Conservation (phyloP, 2,113 vertebrate genomes). For the Sylvia atricapilla region DNA sequence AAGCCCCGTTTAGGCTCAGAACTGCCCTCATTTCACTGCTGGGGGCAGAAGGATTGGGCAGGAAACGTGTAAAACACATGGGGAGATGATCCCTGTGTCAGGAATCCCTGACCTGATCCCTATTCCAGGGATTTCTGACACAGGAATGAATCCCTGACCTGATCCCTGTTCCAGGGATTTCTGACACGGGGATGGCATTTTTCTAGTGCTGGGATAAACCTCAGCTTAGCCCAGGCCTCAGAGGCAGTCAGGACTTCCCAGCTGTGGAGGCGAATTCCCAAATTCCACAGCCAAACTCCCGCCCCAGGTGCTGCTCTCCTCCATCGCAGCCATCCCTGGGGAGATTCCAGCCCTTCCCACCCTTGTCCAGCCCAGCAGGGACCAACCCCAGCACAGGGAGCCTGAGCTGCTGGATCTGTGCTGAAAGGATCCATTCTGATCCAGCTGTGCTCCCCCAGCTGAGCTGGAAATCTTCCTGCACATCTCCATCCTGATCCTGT, state of each 20-base stretch:
- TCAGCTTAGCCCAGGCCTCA: background rate
- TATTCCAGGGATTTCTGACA: too few relatives aligned
- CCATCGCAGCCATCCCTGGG: background rate
- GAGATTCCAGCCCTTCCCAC: background rate
- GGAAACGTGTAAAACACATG: fast-evolving
- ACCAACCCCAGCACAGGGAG: background rate
- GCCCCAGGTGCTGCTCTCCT: background rate
- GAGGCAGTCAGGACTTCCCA: background rate
- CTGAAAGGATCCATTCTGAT: background rate
- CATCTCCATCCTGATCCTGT: background rate
- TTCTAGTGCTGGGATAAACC: background rate
- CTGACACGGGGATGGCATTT: background rate
- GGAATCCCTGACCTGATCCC: too few relatives aligned
- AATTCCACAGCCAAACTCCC: background rate
- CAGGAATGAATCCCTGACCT: too few relatives aligned
- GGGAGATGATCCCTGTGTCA: background rate
- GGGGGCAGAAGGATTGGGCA: background rate
- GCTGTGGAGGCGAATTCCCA: background rate
- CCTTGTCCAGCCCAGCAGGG: background rate
- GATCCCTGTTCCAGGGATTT: too few relatives aligned
- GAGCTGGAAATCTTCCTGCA: background rate
- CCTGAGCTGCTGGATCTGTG: background rate
- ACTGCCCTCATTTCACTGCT: background rate
- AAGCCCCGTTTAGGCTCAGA: background rate
- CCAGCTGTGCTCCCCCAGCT: background rate